A percentile compares a stretch with the other conserved stretches of the same genome.
Evolutionary conservation across 1,140 invertebrate species (phyloP).

Genomic region (Apis florea): DNA sequence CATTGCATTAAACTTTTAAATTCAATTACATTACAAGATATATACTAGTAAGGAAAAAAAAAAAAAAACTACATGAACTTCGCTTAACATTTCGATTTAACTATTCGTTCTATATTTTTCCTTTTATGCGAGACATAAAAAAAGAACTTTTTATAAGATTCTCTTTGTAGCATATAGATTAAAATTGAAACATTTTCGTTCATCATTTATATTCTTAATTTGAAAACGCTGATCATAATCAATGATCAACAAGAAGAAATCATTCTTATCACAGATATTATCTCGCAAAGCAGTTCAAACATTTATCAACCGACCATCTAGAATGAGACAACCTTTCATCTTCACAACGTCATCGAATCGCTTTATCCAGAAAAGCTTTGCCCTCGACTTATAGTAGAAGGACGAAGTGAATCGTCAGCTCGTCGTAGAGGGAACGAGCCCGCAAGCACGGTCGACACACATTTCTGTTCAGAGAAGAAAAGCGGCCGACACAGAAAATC

Average conservation of each 20-base stretch:
- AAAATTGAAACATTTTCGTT: too few relatives aligned
- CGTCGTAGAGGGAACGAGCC: background rate
- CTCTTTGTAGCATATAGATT: too few relatives aligned
- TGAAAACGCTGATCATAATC: background rate
- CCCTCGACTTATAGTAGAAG: background rate
- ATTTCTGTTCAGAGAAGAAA: slow-evolving; percentile 21
- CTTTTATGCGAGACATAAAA: background rate
- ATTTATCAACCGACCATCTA: background rate
- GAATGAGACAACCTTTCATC: background rate
- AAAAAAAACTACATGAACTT: background rate
- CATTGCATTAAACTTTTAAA: slow-evolving; percentile 27
- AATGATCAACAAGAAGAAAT: background rate
- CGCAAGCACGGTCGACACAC: slow-evolving; percentile 22
- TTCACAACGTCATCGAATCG: background rate
- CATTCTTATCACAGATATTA: background rate
- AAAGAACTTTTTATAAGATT: too few relatives aligned
- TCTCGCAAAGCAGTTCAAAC: background rate
- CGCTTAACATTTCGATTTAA: background rate
- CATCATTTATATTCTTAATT: too few relatives aligned
- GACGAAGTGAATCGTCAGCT: slow-evolving; percentile 11
- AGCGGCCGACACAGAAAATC: slow-evolving; percentile 32
- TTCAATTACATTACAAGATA: slow-evolving; percentile 17
- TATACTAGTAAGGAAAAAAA: background rate
- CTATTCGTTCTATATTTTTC: background rate
- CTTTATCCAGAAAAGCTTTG: slow-evolving; percentile 2